Percentiles rank a stretch among this genome's conserved stretches.
Conservation (phyloP, 1,140 invertebrate genomes). For the Diplogasteroides magnus region DNA sequence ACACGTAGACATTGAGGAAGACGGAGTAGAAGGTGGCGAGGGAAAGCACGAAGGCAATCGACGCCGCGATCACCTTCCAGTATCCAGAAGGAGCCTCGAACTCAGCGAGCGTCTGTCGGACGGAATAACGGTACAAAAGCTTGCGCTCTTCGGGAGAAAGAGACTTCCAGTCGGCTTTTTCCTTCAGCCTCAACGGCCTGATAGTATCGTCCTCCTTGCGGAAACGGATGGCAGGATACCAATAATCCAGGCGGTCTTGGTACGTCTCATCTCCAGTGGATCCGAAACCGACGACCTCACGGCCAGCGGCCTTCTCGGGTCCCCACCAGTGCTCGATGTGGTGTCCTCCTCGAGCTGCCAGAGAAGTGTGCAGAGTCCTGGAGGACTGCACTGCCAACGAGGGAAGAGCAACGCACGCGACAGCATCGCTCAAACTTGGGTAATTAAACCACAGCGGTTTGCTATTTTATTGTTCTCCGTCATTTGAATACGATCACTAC, state of each 20-base stretch:
- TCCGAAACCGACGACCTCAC: constrained; percentile 48
- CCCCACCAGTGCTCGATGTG: constrained; percentile 49
- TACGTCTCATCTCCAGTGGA: constrained; percentile 47
- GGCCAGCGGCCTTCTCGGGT: constrained; percentile 49
- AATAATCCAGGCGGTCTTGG: constrained; percentile 50
- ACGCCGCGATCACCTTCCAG: constrained; percentile 39
- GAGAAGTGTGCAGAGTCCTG: too few relatives aligned
- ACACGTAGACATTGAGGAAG: constrained; percentile 44
- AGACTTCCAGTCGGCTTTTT: constrained; percentile 51
- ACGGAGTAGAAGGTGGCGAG: constrained; percentile 39
- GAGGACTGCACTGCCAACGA: too few relatives aligned
- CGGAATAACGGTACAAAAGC: constrained; percentile 49
- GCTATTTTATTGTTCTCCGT: too few relatives aligned
- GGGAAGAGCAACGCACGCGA: too few relatives aligned
- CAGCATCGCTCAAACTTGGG: too few relatives aligned
- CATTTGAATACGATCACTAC: too few relatives aligned
- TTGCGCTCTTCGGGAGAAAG: constrained; percentile 49
- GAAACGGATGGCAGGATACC: constrained; percentile 54
- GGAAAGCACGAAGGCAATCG: constrained; percentile 26
- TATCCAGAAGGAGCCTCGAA: constrained; percentile 53
- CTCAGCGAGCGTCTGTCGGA: constrained; percentile 49
- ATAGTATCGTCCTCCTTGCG: constrained; percentile 51
- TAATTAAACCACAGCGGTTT: too few relatives aligned
- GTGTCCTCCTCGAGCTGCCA: constrained; percentile 8
- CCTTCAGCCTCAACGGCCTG: constrained; percentile 44